Evolutionary conservation across 1,140 invertebrate species (phyloP), one percentile per base, ranked within the genome.

Genomic region (Uloborus diversus): DNA sequence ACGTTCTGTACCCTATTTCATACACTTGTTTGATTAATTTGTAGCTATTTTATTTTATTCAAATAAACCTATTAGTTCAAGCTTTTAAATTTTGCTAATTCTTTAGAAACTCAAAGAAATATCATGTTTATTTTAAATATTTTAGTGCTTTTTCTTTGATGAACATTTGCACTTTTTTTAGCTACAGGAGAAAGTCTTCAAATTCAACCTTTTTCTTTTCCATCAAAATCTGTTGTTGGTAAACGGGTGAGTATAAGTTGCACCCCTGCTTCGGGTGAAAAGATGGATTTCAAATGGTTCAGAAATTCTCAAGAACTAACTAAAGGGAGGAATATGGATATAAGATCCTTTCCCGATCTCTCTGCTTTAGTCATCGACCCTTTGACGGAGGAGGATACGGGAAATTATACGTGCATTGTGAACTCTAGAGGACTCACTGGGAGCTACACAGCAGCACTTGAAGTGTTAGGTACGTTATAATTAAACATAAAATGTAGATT

Each of bases 221-320:
- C 65, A 3, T n/a, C 23, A n/a, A 37, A 49, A 5, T 65, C 66
- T 2, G 28, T 53, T 3, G 27, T 75, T 2, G 78, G 78, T 0
- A 69, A 65, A 30, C 37, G 47, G 1, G 47, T 76, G n/a, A 75
- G 27, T 56, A 37, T 59, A 13, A 65, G 57, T n/a, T 82, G 81
- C 32, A 53, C 69, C 0, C 32, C 76, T 0, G 25, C 33, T 32
- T 17, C 61, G 42, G 78, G 81, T 3, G 56, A 73, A 32, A 62
- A 62, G 51, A 28, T 69, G 23, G 32, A 56, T 17, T 80, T 82
- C 47, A 61, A 68, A 37, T 82, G 81, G 81, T 25, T 75, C n/a
- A 68, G 59, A 64, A 76, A 82, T 61, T 75, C 75, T 0, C 59
- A 59, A 49, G 61, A 57, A 20, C 1, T 65, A 23, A 47, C 35